Conservation (phyloP, 2,797 vertebrate species). For the Hylomyscus alleni region DNA sequence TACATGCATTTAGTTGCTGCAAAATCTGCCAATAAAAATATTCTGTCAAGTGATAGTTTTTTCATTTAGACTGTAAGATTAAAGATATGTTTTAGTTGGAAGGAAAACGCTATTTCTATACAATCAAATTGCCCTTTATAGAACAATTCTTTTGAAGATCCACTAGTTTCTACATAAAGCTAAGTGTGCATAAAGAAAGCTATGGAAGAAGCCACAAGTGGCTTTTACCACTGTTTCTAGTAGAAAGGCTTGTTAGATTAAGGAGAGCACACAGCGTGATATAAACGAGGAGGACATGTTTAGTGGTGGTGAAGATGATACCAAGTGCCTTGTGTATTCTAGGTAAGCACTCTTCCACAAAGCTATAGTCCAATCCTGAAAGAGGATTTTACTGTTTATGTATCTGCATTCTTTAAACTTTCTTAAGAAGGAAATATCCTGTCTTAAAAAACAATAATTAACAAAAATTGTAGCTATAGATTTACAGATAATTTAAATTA, state of each 20-base stretch:
- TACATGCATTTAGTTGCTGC: conserved; percentile 16
- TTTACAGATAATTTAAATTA: not conserved
- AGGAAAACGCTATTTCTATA: conserved; percentile 14
- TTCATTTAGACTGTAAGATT: conserved; percentile 20
- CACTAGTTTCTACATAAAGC: not conserved
- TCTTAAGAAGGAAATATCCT: not conserved
- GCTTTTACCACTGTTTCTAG: not conserved
- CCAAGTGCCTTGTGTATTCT: not conserved
- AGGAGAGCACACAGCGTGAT: not conserved
- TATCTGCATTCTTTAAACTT: conserved; percentile 3
- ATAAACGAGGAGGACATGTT: not conserved
- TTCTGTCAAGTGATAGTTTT: conserved; percentile 55
- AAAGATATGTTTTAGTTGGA: conserved; percentile 36
- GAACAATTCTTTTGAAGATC: conserved; percentile 8
- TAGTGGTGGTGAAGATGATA: not conserved
- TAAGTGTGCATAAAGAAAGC: not conserved
- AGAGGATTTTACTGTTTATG: not conserved
- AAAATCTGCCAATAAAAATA: conserved; percentile 59
- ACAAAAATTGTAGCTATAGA: not conserved
- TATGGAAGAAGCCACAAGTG: conserved; percentile 15
- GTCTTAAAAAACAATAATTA: not conserved
- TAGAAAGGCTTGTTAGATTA: not conserved
- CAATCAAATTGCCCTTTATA: conserved; percentile 45
- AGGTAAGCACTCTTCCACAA: not conserved
- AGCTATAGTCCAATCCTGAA: not conserved